Evolutionary conservation across 2,113 vertebrate genomes (phyloP).

Genomic region (Scomber japonicus): DNA sequence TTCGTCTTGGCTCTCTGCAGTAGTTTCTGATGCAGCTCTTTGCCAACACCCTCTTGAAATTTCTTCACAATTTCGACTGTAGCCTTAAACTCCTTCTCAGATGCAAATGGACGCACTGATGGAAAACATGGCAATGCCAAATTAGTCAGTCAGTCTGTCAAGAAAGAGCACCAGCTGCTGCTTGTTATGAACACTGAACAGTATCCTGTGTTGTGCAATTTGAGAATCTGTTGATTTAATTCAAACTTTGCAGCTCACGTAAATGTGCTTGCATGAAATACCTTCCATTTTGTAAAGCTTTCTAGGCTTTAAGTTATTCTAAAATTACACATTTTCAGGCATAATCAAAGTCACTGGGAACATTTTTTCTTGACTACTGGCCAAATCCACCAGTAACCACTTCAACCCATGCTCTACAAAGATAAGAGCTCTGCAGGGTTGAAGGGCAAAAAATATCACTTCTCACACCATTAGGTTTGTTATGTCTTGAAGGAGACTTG

Average conservation of each 20-base stretch:
- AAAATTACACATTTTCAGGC: no score
- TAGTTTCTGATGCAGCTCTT: slow-evolving; percentile 91
- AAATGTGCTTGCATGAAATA: no score
- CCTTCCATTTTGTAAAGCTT: neutral
- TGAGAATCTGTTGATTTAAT: neutral
- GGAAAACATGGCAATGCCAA: slow-evolving; percentile 10
- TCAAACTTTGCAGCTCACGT: neutral
- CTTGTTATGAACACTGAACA: neutral
- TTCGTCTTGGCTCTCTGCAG: slow-evolving; percentile 90
- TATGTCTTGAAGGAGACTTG: neutral
- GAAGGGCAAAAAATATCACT: neutral
- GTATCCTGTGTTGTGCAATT: neutral
- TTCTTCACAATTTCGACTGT: slow-evolving; percentile 87
- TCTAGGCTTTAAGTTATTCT: no score
- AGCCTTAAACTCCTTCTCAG: slow-evolving; percentile 87
- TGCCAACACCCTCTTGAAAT: slow-evolving; percentile 91
- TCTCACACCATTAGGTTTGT: neutral
- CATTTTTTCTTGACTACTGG: neutral
- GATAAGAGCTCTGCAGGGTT: neutral
- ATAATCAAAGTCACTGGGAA: neutral
- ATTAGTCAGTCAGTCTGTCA: neutral
- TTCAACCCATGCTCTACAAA: neutral
- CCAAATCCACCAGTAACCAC: neutral
- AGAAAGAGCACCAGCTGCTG: neutral
- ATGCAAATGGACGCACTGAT: slow-evolving; percentile 93